These are phyloP conservation scores for Rhagoletis pomonella DNA, from an alignment of 1,140 invertebrate species.

Conservation along the genomic window DNA sequence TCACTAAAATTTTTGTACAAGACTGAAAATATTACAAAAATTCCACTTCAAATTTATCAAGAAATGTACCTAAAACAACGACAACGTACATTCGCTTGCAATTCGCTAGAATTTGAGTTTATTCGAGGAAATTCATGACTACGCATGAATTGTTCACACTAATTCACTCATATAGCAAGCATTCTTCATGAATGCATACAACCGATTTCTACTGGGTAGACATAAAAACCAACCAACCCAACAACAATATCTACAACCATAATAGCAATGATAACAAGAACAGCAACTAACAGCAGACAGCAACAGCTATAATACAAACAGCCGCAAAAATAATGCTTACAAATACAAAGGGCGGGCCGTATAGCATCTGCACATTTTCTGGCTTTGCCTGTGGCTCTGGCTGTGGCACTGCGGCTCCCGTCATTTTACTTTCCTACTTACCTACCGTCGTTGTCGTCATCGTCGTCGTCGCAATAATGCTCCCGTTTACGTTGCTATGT, in stretches of 20 bases:
- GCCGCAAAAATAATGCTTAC: conserved; percentile 45
- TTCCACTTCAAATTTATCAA: too few species aligned
- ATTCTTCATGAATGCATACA: too few species aligned
- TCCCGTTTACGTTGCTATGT: conserved; percentile 11
- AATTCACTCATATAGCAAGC: too few species aligned
- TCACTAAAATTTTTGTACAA: too few species aligned
- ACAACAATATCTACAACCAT: conserved; percentile 22
- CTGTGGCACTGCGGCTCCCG: conserved; percentile 15
- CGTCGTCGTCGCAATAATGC: background rate
- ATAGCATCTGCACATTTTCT: conserved; percentile 48
- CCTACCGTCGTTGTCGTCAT: background rate
- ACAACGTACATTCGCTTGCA: too few species aligned
- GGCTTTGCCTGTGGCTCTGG: background rate
- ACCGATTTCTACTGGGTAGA: background rate
- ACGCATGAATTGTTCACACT: too few species aligned
- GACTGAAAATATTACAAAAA: too few species aligned
- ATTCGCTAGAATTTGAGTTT: too few species aligned
- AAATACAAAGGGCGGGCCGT: conserved; percentile 20
- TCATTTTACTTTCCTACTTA: conserved; percentile 7
- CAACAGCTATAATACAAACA: conserved; percentile 45
- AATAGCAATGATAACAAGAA: conserved; percentile 40
- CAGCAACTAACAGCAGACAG: background rate
- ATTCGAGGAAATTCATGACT: too few species aligned
- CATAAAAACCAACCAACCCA: conserved; percentile 39
- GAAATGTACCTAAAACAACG: too few species aligned